A percentile compares a stretch with the other conserved stretches of the same genome.
Evolutionary conservation across 1,140 invertebrate species (phyloP).

Genomic region (Marisa cornuarietis): DNA sequence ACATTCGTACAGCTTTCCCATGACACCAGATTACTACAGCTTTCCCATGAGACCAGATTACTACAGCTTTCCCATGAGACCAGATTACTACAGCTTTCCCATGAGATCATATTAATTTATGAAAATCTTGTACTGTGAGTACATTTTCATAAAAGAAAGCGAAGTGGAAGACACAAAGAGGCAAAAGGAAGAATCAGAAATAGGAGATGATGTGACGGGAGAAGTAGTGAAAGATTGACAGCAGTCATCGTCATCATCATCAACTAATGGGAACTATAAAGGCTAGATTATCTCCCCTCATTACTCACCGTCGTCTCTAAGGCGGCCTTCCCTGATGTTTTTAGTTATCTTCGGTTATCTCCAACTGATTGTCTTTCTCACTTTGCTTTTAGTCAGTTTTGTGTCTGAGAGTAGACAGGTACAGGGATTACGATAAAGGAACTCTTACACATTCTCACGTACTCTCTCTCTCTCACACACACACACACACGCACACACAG

Average conservation of each 20-base stretch:
- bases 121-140: no score
- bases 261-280: background rate
- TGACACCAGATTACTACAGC: no score
- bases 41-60: no score
- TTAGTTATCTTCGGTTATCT: background rate
- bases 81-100: no score
- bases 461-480: background rate
- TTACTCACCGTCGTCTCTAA: background rate
- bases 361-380: background rate
- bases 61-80: no score
- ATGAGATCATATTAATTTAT: no score
- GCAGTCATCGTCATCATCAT: no score
- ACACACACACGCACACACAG: no score
- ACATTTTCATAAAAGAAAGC: background rate
- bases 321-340: background rate
- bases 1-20: no score
- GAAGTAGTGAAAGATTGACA: no score
- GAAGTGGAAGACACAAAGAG: background rate
- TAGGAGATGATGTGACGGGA: background rate
- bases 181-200: background rate
- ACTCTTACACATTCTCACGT: background rate
- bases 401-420: no score
- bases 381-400: background rate
- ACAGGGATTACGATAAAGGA: no score
- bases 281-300: background rate